phyloP scores from a whole-genome alignment of 2,113 vertebrate species.

The Isurus oxyrinchus region DNA sequence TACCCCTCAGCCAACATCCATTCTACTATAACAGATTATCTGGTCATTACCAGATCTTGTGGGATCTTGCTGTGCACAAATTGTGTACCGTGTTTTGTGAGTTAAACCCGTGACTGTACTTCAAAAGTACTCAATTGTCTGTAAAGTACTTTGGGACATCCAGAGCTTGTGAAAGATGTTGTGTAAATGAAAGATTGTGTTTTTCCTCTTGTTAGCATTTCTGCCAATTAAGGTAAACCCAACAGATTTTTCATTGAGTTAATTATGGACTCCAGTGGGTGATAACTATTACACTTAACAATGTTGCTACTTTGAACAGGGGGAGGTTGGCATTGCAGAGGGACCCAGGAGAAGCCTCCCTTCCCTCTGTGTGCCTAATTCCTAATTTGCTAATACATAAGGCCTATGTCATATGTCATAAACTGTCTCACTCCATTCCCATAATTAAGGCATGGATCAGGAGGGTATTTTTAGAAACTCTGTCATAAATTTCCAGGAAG shows the following conservation, averaged over 20 bases:
- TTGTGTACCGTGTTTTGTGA: neutral
- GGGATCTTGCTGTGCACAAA: too few relatives aligned
- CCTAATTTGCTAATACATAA: neutral
- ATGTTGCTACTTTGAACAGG: too few relatives aligned
- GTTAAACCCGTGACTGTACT: neutral
- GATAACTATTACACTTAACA: neutral
- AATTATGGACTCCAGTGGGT: neutral
- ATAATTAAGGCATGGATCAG: neutral
- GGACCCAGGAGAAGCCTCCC: neutral
- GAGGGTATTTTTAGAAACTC: conserved; percentile 13
- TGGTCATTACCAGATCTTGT: neutral
- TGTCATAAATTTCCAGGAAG: neutral
- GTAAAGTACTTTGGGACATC: neutral
- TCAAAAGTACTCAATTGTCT: neutral
- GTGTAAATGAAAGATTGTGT: neutral
- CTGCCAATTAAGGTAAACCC: neutral
- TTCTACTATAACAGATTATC: neutral
- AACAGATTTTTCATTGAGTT: neutral
- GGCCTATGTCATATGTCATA: too few relatives aligned
- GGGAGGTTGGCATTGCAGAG: neutral
- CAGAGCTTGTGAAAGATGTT: neutral
- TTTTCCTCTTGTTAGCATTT: neutral
- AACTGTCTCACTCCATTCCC: neutral
- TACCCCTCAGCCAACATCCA: neutral
- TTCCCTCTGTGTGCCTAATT: neutral